Conservation (phyloP, 2,888 invertebrate species). For the Calephelis perditalis region DNA sequence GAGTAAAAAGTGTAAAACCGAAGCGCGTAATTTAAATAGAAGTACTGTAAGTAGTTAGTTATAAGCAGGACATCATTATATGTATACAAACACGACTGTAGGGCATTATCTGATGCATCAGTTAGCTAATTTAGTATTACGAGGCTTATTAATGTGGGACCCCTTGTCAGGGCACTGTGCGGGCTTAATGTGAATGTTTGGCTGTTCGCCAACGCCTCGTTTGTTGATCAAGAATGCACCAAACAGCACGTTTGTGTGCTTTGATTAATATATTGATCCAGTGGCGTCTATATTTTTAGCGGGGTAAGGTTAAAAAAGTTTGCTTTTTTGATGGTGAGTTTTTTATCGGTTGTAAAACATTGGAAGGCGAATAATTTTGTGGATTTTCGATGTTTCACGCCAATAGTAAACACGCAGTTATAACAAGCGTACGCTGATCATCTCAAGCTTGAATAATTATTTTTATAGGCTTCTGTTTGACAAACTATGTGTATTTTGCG, state of each 20-base stretch:
- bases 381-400: too few relatives aligned
- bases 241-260: conserved; percentile 12
- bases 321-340: too few relatives aligned
- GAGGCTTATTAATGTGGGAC: conserved; percentile 31
- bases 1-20: too few relatives aligned
- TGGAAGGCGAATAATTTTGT: too few relatives aligned
- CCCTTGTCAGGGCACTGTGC: conserved; percentile 26
- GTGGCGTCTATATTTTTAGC: background rate
- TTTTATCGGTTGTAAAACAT: too few relatives aligned
- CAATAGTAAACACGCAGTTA: too few relatives aligned
- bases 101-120: conserved; percentile 22
- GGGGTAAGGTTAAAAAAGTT: background rate
- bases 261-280: conserved; percentile 12
- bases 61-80: background rate
- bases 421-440: too few relatives aligned
- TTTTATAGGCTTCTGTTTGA: too few relatives aligned
- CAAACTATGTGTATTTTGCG: too few relatives aligned
- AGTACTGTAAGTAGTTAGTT: too few relatives aligned
- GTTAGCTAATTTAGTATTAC: conserved; percentile 29
- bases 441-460: too few relatives aligned
- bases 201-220: conserved; percentile 25
- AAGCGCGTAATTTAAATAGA: too few relatives aligned
- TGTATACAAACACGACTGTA: background rate
- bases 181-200: conserved; percentile 27
- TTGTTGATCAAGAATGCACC: conserved; percentile 20